Evolutionary conservation across 2,113 vertebrate species (phyloP).

Genomic region (Corydoras maculifer): DNA sequence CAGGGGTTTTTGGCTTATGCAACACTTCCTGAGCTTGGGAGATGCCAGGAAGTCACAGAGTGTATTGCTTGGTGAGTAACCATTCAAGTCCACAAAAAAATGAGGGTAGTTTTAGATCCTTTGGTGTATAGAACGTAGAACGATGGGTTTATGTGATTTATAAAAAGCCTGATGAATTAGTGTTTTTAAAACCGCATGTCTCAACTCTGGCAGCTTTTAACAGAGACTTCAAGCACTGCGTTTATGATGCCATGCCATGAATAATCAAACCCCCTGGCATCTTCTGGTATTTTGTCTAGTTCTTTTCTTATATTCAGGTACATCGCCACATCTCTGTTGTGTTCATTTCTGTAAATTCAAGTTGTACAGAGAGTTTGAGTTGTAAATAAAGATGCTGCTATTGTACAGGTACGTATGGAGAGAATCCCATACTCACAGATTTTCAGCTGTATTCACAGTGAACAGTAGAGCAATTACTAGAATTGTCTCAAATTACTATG

Average conservation of each 20-base stretch:
- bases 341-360: conserved; percentile 35
- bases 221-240: conserved; percentile 1
- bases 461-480: conserved; percentile 3
- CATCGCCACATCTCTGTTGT: not conserved
- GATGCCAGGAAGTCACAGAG: not conserved
- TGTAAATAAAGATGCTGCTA: conserved; percentile 43
- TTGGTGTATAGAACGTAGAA: not conserved
- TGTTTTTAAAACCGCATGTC: too few relatives aligned
- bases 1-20: not conserved
- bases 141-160: not conserved
- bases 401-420: conserved; percentile 29
- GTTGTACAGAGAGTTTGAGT: conserved; percentile 38
- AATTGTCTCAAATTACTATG: conserved; percentile 14
- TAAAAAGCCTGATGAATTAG: too few relatives aligned
- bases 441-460: not conserved
- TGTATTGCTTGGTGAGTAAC: not conserved
- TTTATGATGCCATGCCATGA: not conserved
- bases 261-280: not conserved
- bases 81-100: too few relatives aligned
- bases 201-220: conserved; percentile 19
- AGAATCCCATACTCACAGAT: not conserved
- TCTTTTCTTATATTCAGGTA: not conserved
- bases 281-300: not conserved
- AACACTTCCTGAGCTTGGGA: not conserved
- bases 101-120: too few relatives aligned